Percentiles rank a stretch among this genome's conserved stretches.
phyloP scores from a whole-genome alignment of 2,888 invertebrate species.

The Cataglyphis rosenhaueri region DNA sequence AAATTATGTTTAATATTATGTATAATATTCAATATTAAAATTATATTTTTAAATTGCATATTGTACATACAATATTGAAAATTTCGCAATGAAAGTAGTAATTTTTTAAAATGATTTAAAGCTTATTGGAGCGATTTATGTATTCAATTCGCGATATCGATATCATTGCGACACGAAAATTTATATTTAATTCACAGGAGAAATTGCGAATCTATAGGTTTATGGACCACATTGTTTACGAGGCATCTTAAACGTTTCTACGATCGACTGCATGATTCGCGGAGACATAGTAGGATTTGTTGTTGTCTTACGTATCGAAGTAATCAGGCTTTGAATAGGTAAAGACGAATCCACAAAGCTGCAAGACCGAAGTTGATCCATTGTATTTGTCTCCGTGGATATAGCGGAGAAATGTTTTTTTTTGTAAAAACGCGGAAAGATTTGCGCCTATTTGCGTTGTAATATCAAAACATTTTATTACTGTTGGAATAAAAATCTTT shows the following conservation, averaged over 20 bases:
- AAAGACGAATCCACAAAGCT: conserved; percentile 10
- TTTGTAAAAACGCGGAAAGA: neutral
- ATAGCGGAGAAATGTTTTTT: neutral
- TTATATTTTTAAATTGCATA: neutral
- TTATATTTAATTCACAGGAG: conserved; percentile 1
- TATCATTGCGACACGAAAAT: neutral
- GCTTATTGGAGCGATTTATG: too few relatives aligned
- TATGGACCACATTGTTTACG: conserved; percentile 17
- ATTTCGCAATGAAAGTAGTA: neutral
- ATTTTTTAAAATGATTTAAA: neutral
- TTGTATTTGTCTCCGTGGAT: conserved; percentile 27
- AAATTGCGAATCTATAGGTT: conserved; percentile 12
- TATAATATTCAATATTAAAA: neutral
- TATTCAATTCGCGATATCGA: neutral
- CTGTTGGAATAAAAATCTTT: neutral
- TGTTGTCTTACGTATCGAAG: conserved; percentile 3
- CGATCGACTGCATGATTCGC: conserved; percentile 10
- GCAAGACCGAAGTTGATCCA: conserved; percentile 13
- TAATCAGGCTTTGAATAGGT: neutral
- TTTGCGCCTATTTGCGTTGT: neutral
- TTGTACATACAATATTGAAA: neutral
- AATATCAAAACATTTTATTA: conserved; percentile 12
- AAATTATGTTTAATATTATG: neutral
- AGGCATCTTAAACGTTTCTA: conserved; percentile 17
- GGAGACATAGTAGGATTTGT: neutral